phyloP scores from a whole-genome alignment of 2,888 invertebrate species.

The Teinopalpus imperialis region DNA sequence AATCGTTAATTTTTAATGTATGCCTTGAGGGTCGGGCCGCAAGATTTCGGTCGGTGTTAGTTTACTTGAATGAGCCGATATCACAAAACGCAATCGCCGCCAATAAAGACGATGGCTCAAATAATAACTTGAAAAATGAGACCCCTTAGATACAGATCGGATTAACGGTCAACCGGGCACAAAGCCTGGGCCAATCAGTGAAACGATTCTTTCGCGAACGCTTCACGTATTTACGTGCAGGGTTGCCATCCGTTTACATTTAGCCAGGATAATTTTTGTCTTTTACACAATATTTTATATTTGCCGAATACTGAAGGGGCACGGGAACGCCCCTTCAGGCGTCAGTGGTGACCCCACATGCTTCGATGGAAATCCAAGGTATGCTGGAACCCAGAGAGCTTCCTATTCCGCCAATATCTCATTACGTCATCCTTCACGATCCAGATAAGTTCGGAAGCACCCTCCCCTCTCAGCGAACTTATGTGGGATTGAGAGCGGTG shows the following conservation, averaged over 20 bases:
- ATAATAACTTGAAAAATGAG: slow-evolving; percentile 65
- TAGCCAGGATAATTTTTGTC: neutral
- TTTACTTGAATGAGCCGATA: slow-evolving; percentile 18
- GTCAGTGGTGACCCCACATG: no score
- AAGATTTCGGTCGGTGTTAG: slow-evolving; percentile 27
- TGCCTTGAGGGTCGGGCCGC: slow-evolving; percentile 23
- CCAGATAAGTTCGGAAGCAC: no score
- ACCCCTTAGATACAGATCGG: slow-evolving; percentile 69
- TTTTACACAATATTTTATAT: no score
- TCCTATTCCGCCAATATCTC: no score
- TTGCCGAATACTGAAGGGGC: no score
- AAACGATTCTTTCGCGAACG: slow-evolving; percentile 68
- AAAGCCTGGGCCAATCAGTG: slow-evolving; percentile 73
- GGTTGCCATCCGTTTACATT: neutral
- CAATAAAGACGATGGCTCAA: slow-evolving; percentile 63
- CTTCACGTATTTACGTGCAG: slow-evolving; percentile 69
- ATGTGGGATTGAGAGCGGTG: no score
- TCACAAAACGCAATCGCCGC: slow-evolving; percentile 42
- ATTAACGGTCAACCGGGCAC: slow-evolving; percentile 76
- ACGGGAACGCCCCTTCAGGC: no score
- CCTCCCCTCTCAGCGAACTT: no score
- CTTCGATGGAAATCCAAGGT: no score
- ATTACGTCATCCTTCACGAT: no score
- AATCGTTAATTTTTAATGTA: slow-evolving; percentile 11
- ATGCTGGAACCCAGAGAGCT: no score